These are phyloP conservation scores for Thinocorus orbignyianus DNA, from an alignment of 2,113 vertebrate genomes.

Conservation along the genomic window DNA sequence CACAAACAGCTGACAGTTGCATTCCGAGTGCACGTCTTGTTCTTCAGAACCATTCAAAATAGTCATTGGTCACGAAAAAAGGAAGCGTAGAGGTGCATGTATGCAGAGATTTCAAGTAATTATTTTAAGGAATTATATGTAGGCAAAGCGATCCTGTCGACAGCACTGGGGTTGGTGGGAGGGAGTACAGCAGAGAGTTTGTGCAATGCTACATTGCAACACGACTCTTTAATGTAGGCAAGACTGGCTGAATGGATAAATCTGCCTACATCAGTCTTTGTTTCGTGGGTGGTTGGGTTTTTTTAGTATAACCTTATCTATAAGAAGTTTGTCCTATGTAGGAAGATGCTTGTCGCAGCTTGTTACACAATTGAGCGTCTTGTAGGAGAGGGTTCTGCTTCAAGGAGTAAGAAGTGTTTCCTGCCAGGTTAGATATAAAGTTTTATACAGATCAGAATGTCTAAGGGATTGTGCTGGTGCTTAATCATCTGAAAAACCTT, in stretches of 20 bases:
- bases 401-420: neutral
- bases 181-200: neutral
- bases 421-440: neutral
- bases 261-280: neutral
- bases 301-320: neutral
- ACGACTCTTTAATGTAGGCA: neutral
- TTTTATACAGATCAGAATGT: neutral
- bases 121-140: neutral
- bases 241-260: neutral
- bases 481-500: neutral
- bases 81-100: neutral
- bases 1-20: neutral
- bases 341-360: neutral
- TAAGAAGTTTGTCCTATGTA: neutral
- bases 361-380: neutral
- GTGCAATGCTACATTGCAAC: neutral
- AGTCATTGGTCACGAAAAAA: neutral
- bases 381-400: neutral
- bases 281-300: neutral
- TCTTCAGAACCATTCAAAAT: neutral
- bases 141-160: neutral
- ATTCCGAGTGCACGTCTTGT: neutral
- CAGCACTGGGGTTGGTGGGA: neutral
- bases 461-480: neutral
- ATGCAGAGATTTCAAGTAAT: neutral